Evolutionary conservation across 2,113 vertebrate genomes (phyloP).

Genomic region (Gobio gobio): DNA sequence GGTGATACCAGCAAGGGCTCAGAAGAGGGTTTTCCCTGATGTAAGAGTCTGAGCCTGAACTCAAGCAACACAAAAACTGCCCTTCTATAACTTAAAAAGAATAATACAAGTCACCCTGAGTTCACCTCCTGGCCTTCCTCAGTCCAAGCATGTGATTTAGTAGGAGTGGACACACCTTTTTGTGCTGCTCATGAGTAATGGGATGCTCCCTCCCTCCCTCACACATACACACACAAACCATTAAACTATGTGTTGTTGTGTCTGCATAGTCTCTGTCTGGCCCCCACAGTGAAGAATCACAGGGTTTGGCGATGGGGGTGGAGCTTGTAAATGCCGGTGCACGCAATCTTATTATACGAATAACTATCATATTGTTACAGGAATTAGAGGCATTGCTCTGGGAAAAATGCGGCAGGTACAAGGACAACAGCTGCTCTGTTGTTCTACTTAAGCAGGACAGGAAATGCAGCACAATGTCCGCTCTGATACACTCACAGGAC

Average conservation of each 20-base stretch:
- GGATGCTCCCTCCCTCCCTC: neutral
- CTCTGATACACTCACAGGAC: slow-evolving; percentile 19
- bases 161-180: slow-evolving; percentile 18
- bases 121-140: slow-evolving; percentile 58
- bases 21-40: slow-evolving; percentile 3
- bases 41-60: neutral
- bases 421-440: slow-evolving; percentile 30
- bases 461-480: slow-evolving; percentile 14
- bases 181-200: slow-evolving; percentile 33
- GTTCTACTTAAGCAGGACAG: slow-evolving; percentile 5
- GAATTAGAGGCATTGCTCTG: slow-evolving; percentile 3
- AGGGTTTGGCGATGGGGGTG: neutral
- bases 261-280: neutral
- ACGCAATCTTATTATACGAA: slow-evolving; percentile 9
- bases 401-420: slow-evolving; percentile 24
- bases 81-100: neutral
- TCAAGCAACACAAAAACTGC: neutral
- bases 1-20: slow-evolving; percentile 60
- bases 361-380: slow-evolving; percentile 40
- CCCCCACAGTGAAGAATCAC: neutral
- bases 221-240: neutral
- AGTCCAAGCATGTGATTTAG: slow-evolving; percentile 34
- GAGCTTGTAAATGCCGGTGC: neutral
- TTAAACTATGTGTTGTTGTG: slow-evolving; percentile 19
- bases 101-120: slow-evolving; percentile 51